Conservation (phyloP, 2,888 invertebrate genomes). For the Argyresthia goedartella region DNA sequence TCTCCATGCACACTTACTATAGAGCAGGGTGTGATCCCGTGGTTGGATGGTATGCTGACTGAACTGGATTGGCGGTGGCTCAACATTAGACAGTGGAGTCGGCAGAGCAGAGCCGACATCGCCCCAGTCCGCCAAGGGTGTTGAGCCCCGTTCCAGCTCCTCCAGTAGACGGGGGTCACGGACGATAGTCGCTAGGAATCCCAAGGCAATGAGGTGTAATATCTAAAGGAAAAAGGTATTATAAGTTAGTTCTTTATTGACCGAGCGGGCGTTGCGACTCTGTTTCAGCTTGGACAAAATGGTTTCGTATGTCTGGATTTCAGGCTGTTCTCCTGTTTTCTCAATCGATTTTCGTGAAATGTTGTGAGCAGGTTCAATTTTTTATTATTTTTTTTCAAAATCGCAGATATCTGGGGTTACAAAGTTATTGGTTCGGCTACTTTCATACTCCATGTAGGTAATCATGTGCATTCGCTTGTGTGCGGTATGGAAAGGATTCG, state of each 20-base stretch:
- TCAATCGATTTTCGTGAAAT: no score
- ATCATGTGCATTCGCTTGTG: no score
- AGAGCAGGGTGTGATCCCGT: conserved; percentile 74
- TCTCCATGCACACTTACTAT: conserved; percentile 70
- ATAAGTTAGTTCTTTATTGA: not conserved
- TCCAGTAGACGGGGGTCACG: conserved; percentile 79
- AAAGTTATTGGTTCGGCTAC: no score
- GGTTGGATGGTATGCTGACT: conserved; percentile 49
- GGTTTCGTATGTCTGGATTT: no score
- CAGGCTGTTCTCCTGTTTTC: no score
- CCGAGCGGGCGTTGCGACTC: no score
- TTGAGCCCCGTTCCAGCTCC: conserved; percentile 68
- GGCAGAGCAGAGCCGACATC: conserved; percentile 68
- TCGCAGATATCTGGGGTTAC: no score
- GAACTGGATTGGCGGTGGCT: conserved; percentile 69
- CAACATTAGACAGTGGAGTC: conserved; percentile 80
- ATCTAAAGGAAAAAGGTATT: conserved; percentile 59
- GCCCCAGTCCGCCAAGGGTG: conserved; percentile 43
- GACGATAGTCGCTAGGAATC: conserved; percentile 80
- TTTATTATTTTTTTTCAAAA: no score
- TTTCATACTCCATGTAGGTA: no score
- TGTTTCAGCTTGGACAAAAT: no score
- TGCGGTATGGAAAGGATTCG: no score
- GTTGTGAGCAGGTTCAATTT: no score
- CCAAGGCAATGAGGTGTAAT: conserved; percentile 81